Evolutionary conservation across 2,888 invertebrate species (phyloP).

Genomic region (Cinara cedri): DNA sequence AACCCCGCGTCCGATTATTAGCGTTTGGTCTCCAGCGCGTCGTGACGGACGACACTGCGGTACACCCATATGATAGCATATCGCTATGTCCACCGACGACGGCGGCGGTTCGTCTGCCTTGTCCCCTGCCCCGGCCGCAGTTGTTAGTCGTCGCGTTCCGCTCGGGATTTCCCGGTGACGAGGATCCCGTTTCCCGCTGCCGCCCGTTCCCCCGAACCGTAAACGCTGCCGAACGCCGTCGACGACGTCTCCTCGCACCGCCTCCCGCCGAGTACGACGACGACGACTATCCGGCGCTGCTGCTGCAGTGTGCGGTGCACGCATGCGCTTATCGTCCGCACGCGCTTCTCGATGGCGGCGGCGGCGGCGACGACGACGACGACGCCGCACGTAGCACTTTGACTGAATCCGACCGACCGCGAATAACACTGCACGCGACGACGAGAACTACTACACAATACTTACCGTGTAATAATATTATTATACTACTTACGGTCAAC

Average conservation of each 20-base stretch:
- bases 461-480: too few relatives aligned
- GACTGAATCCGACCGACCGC: constrained; percentile 60
- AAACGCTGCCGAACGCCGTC: too few relatives aligned
- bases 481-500: constrained; percentile 3
- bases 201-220: constrained; percentile 70
- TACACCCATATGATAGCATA: too few relatives aligned
- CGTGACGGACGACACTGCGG: too few relatives aligned
- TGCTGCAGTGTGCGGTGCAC: not conserved
- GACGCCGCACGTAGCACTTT: too few relatives aligned
- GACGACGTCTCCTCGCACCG: not conserved
- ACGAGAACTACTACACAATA: not conserved
- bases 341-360: not conserved
- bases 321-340: not conserved
- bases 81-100: not conserved
- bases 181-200: constrained; percentile 11
- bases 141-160: constrained; percentile 20
- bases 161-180: constrained; percentile 33
- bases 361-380: not conserved
- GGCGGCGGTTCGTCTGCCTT: constrained; percentile 11
- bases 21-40: too few relatives aligned
- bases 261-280: constrained; percentile 57
- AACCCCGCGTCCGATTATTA: too few relatives aligned
- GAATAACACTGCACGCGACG: constrained; percentile 41
- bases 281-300: constrained; percentile 38
- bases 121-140: too few relatives aligned